A percentile compares a stretch with the other conserved stretches of the same genome.
Conservation (phyloP, 2,888 invertebrate genomes). For the Dynastes tityus region DNA sequence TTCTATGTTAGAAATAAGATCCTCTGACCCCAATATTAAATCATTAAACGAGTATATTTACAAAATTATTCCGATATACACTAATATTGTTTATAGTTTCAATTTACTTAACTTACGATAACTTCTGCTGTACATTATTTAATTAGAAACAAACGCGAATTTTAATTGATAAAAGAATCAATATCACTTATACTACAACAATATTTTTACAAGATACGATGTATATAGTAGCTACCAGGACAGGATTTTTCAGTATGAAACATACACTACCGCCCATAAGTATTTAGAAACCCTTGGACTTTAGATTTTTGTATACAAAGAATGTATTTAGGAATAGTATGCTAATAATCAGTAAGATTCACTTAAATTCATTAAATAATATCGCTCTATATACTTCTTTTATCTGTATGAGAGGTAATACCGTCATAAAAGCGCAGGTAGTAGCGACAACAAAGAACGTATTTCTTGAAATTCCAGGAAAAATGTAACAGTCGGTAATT, state of each 20-base stretch:
- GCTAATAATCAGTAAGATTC: too few relatives aligned
- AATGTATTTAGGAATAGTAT: too few relatives aligned
- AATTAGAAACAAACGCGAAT: conserved; percentile 20
- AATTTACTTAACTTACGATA: conserved; percentile 16
- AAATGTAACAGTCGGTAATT: too few relatives aligned
- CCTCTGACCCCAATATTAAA: conserved; percentile 5
- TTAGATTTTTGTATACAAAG: too few relatives aligned
- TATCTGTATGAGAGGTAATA: too few relatives aligned
- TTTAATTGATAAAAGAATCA: conserved; percentile 22
- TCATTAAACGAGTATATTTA: conserved; percentile 22
- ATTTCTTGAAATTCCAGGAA: too few relatives aligned
- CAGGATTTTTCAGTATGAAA: not conserved
- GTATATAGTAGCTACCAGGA: not conserved
- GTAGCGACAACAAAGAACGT: too few relatives aligned
- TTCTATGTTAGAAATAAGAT: conserved; percentile 24
- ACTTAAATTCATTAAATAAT: too few relatives aligned
- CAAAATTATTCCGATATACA: conserved; percentile 9
- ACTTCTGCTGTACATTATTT: not conserved
- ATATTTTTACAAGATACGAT: not conserved
- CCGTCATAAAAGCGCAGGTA: too few relatives aligned
- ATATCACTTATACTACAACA: not conserved
- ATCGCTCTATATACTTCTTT: too few relatives aligned
- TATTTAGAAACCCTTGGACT: too few relatives aligned
- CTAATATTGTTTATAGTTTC: conserved; percentile 6
- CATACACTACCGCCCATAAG: too few relatives aligned